Base-by-base conservation (phyloP, 2,888 invertebrate genomes). In the Selenia dentaria region DNA sequence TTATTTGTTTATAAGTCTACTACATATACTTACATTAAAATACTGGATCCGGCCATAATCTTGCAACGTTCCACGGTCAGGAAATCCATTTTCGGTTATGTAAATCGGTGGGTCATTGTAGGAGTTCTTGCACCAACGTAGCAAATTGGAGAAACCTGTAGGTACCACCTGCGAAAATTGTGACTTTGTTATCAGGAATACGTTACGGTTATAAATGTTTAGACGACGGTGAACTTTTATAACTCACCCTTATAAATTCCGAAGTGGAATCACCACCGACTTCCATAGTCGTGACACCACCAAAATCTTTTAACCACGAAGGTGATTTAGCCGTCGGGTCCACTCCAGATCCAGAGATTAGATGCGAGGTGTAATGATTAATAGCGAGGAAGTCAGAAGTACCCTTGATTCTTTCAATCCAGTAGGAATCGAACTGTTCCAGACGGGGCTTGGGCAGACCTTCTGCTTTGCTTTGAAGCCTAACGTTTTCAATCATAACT, bases 31-130 rank as follows among this genome's bases (percentile, higher is more conserved):
- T 16, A 90, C 92, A 62, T 86, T 83, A 41, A 79, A 86, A 60
- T 92, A 92, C 34, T 82, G 70, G 39, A 92, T 91, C 53, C 93
- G 85, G n/a, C 81, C 84, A 16, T 89, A 83, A 50, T 92, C 91
- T 44, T 90, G 66, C 22, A 90, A 66, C 10, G 78, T 78, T 14
- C 90, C 91, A 28, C 67, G 79, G 63, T 92, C 92, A 2, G 92
- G 90, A 64, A 87, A 92, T 3, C 93, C 93, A 60, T 93, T 93
- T 61, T 93, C 93, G 1, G 92, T 92, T 27, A 93, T 92, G 59
- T 92, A 86, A 45, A 93, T 92, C 10, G 90, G 86, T 8, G 92
- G 87, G 65, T 92, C 83, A 33, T 91, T 88, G 73, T 93, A 93
- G 2, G 88, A 83, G 28, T 83, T 81, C 67, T 92, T 92, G 62